These are phyloP conservation scores for Gisinianus flammeolus DNA, from an alignment of 2,888 invertebrate genomes.

Conservation along the genomic window DNA sequence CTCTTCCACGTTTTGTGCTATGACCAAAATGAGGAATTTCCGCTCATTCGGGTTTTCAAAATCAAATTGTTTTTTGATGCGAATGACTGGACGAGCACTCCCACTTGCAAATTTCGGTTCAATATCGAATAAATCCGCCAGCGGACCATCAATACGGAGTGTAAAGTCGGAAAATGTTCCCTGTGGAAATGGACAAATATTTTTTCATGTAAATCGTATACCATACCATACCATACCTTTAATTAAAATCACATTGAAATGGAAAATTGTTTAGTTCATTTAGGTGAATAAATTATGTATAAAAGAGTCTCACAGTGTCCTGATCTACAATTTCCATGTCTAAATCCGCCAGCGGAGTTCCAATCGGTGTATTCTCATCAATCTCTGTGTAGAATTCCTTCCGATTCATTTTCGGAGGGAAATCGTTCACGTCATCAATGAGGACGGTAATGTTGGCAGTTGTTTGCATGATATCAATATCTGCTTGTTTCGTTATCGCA, in stretches of 20 bases:
- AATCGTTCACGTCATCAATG: conserved; percentile 87
- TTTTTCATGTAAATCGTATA: background rate
- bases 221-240: background rate
- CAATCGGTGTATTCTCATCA: conserved; percentile 80
- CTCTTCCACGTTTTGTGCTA: conserved; percentile 78
- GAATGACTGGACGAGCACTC: conserved; percentile 79
- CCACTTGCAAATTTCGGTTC: conserved; percentile 81
- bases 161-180: conserved; percentile 84
- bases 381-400: conserved; percentile 81
- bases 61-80: conserved; percentile 80
- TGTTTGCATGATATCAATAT: conserved; percentile 61
- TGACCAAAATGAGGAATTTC: conserved; percentile 86
- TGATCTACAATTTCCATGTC: conserved; percentile 86
- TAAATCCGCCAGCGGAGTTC: conserved; percentile 79
- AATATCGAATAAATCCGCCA: conserved; percentile 78
- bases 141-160: conserved; percentile 77
- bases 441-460: conserved; percentile 79
- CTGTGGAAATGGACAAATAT: conserved; percentile 63
- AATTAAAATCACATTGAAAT: background rate
- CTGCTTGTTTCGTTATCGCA: conserved; percentile 40
- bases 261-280: too few species aligned
- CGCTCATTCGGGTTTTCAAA: conserved; percentile 91
- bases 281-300: too few species aligned
- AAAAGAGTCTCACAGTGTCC: conserved; percentile 73
- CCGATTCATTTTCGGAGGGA: conserved; percentile 81